Conservation (phyloP, 2,888 invertebrate genomes). For the Oscheius onirici region DNA sequence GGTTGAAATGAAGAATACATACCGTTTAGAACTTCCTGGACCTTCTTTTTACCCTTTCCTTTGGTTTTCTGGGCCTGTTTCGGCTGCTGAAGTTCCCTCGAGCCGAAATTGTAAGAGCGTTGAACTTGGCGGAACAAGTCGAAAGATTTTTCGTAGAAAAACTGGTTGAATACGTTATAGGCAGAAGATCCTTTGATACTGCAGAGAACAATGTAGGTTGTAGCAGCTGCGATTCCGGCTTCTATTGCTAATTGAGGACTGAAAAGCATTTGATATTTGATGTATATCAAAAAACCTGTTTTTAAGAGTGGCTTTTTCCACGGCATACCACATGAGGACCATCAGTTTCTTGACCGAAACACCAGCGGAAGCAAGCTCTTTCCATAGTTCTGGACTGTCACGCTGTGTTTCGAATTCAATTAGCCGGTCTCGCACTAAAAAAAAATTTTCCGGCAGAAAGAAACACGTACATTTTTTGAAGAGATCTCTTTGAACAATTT, state of each 20-base stretch:
- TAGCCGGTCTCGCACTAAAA: conserved; percentile 12
- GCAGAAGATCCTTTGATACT: conserved; percentile 31
- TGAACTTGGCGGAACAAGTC: conserved; percentile 26
- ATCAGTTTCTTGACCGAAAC: conserved; percentile 12
- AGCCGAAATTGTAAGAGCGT: conserved; percentile 5
- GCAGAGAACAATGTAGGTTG: conserved; percentile 22
- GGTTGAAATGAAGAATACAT: background rate
- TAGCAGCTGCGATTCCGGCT: conserved; percentile 30
- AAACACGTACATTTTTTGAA: conserved; percentile 21
- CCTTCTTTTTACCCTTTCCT: conserved; percentile 26
- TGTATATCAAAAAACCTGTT: conserved; percentile 15
- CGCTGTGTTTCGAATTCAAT: background rate
- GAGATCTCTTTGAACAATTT: background rate
- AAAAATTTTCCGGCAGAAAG: background rate
- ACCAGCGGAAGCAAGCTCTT: background rate
- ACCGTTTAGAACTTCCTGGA: background rate
- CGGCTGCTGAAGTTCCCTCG: background rate
- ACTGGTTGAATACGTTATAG: conserved; percentile 31
- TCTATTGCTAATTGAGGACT: conserved; percentile 2
- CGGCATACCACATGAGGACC: conserved; percentile 29
- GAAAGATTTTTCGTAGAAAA: conserved; percentile 29
- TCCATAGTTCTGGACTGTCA: conserved; percentile 22
- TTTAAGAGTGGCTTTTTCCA: conserved; percentile 27
- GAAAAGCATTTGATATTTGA: background rate
- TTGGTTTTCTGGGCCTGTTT: conserved; percentile 10